Evolutionary conservation across 2,113 vertebrate species (phyloP).

Genomic region (Stegostoma tigrinum): DNA sequence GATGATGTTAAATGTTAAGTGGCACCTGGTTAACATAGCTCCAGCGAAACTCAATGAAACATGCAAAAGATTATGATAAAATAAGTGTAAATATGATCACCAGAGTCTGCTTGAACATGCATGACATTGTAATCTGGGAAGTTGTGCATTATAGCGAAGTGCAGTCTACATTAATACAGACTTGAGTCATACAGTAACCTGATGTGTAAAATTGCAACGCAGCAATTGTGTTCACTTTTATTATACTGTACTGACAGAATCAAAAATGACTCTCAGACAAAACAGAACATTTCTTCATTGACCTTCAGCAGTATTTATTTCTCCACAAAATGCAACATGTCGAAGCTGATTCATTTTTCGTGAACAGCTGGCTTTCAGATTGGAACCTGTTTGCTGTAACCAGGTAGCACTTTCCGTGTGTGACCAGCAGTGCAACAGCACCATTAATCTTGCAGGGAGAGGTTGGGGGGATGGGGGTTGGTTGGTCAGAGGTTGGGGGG

Average conservation of each 20-base stretch:
- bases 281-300: background rate
- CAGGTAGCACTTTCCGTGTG: constrained; percentile 6
- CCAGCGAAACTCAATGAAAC: background rate
- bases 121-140: background rate
- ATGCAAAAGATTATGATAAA: background rate
- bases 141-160: background rate
- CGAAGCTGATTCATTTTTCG: background rate
- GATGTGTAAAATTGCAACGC: background rate
- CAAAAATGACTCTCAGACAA: background rate
- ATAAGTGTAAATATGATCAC: background rate
- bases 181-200: background rate
- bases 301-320: background rate
- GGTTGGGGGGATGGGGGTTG: background rate
- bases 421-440: background rate
- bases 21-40: background rate
- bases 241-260: background rate
- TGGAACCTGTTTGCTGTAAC: constrained; percentile 13
- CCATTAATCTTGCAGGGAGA: background rate
- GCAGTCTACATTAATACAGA: background rate
- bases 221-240: background rate
- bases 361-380: background rate
- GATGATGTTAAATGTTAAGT: background rate
- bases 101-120: background rate
- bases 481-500: no score
- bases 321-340: background rate